Percentiles rank a stretch among this genome's conserved stretches.
Conservation (phyloP, 2,113 vertebrate genomes). For the Ctenomys sociabilis region DNA sequence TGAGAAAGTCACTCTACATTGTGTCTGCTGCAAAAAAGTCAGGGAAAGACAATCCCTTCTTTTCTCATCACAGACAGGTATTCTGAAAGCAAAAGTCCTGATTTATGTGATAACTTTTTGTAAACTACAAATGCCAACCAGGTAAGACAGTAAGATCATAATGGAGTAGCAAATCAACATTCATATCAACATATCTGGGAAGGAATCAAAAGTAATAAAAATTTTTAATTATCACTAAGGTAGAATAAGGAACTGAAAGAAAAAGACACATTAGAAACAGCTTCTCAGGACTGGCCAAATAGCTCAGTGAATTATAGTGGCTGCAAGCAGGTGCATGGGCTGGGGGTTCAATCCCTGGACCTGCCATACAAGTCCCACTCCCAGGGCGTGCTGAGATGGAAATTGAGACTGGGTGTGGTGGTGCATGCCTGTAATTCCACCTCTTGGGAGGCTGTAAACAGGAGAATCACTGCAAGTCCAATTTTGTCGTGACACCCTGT, state of each 20-base stretch:
- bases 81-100: not conserved
- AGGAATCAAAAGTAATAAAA: not conserved
- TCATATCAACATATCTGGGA: not conserved
- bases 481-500: too few species aligned
- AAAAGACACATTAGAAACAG: not conserved
- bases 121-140: not conserved
- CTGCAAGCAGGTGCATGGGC: too few species aligned
- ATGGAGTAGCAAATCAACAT: not conserved
- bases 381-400: too few species aligned
- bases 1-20: fast-evolving
- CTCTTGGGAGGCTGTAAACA: too few species aligned
- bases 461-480: too few species aligned
- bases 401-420: too few species aligned
- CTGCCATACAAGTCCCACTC: too few species aligned
- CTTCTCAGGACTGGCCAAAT: not conserved
- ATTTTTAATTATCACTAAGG: not conserved
- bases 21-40: fast-evolving
- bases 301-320: too few species aligned
- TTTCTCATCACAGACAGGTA: not conserved
- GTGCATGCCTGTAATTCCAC: too few species aligned
- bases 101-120: not conserved
- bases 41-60: not conserved
- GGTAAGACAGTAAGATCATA: not conserved
- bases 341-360: not conserved
- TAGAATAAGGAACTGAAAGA: not conserved